These are phyloP conservation scores for Pungitius pungitius DNA, from an alignment of 2,113 vertebrate species.

Conservation along the genomic window DNA sequence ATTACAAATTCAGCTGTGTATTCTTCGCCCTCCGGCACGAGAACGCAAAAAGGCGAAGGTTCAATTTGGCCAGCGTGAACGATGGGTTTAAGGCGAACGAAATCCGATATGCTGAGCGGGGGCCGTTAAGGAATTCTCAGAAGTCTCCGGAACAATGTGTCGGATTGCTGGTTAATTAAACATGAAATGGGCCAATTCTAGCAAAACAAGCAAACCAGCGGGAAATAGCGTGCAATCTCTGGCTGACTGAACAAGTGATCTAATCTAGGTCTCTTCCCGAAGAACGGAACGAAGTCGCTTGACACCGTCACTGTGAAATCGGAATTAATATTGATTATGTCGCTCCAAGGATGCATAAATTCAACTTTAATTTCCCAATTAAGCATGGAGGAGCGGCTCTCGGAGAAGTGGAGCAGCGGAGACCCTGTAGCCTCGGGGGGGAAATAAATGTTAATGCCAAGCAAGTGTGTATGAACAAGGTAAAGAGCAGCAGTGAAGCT, in stretches of 20 bases:
- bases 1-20: not conserved
- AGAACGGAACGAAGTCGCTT: conserved; percentile 60
- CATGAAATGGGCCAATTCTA: conserved; percentile 53
- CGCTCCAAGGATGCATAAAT: conserved; percentile 71
- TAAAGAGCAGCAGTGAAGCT: conserved; percentile 58
- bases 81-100: conserved; percentile 11
- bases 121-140: conserved; percentile 18
- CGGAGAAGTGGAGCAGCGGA: conserved; percentile 37
- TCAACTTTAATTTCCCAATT: conserved; percentile 76
- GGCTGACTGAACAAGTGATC: conserved; percentile 69
- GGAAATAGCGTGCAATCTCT: conserved; percentile 54
- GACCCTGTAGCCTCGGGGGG: conserved; percentile 45
- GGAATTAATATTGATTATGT: conserved; percentile 78
- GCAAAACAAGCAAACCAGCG: conserved; percentile 57
- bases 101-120: conserved; percentile 15
- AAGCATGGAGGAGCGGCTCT: conserved; percentile 56
- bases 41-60: not conserved
- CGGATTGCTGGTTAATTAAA: conserved; percentile 59
- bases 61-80: conserved; percentile 2
- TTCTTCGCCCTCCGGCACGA: not conserved
- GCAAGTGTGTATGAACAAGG: conserved; percentile 51
- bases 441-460: conserved; percentile 62
- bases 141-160: conserved; percentile 44
- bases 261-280: conserved; percentile 61
- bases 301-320: conserved; percentile 70